Base-by-base conservation (phyloP, 2,797 vertebrate genomes). In the Neomorphus geoffroyi region DNA sequence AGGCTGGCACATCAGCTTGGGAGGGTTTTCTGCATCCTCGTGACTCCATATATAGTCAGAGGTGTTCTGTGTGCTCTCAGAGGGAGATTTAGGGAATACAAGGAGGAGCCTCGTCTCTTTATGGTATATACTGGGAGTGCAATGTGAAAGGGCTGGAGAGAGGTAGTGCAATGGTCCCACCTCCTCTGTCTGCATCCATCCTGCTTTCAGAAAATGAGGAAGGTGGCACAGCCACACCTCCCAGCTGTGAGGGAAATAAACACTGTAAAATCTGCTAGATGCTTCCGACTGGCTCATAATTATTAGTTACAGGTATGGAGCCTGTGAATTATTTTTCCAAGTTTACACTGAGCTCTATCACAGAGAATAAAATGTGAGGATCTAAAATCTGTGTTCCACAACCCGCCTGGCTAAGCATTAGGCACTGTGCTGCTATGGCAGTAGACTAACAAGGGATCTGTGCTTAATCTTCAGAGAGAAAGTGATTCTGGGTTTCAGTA, bases 401-500 rank as follows among this genome's bases (percentile, higher is more conserved):
- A 27, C 24, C 11, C 30, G 11, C 3, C 12, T 18, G 4, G 61
- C 32, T 75, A 72, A 69, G 54, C 37, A 16, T n/a, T 58, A 33
- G 45, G 39, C 43, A 12, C n/a, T 37, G 41, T 4, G 10, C 85
- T 93, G 70, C 50, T 23, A 7, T 61, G 54, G 66, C 65, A 62
- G 23, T 46, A 28, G 19, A 18, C 35, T 56, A n/a, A 19, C 10
- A 12, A 90, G 60, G 64, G 33, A 37, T 84, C 67, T 88, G 33
- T 56, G 16, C 45, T 81, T 92, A 43, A 53, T 91, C 75, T 88
- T 86, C 46, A 81, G 28, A 48, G 54, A 79, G 28, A 80, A 72
- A 65, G 77, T 72, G 39, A 54, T 61, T 57, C 70, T 93, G 61
- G 32, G 13, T 86, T 93, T 87, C 87, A 82, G 66, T 92, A 88